Evolutionary conservation across 2,113 vertebrate genomes (phyloP).

Genomic region (Aegotheles bennettii): DNA sequence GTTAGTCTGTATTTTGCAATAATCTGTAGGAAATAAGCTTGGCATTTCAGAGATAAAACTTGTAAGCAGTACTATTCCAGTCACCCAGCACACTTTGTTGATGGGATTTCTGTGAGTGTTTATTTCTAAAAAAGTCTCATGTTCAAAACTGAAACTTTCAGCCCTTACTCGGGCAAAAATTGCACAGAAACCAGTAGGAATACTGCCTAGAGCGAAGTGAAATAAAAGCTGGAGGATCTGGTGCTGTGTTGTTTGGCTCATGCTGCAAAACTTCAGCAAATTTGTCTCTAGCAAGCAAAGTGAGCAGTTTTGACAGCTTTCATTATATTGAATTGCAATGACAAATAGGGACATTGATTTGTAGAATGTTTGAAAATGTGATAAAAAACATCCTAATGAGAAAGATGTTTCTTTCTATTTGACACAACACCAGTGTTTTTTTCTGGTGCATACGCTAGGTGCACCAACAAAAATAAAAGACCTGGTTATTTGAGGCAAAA

Average conservation of each 20-base stretch:
- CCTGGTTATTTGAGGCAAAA: conserved; percentile 40
- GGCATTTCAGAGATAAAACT: conserved; percentile 43
- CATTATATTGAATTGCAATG: conserved; percentile 64
- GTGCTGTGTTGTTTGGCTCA: conserved; percentile 24
- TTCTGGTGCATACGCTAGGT: background rate
- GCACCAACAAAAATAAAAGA: background rate
- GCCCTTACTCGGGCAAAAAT: background rate
- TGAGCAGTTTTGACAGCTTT: conserved; percentile 52
- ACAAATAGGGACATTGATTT: conserved; percentile 62
- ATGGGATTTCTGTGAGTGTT: conserved; percentile 2
- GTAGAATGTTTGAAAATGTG: conserved; percentile 37
- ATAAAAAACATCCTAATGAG: conserved; percentile 53
- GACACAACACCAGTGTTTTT: background rate
- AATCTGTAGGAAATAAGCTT: conserved; percentile 23
- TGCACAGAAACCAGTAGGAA: background rate
- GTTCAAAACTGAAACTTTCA: conserved; percentile 23
- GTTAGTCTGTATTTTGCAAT: conserved; percentile 30
- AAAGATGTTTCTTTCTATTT: conserved; percentile 12
- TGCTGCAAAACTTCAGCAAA: conserved; percentile 3
- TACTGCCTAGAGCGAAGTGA: background rate
- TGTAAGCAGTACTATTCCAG: background rate
- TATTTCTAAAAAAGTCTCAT: conserved; percentile 14
- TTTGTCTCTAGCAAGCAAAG: background rate
- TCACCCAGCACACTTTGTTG: background rate
- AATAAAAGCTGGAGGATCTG: conserved; percentile 46